These are phyloP conservation scores for Vespertilio murinus DNA, from an alignment of 2,797 vertebrate species.

Conservation along the genomic window DNA sequence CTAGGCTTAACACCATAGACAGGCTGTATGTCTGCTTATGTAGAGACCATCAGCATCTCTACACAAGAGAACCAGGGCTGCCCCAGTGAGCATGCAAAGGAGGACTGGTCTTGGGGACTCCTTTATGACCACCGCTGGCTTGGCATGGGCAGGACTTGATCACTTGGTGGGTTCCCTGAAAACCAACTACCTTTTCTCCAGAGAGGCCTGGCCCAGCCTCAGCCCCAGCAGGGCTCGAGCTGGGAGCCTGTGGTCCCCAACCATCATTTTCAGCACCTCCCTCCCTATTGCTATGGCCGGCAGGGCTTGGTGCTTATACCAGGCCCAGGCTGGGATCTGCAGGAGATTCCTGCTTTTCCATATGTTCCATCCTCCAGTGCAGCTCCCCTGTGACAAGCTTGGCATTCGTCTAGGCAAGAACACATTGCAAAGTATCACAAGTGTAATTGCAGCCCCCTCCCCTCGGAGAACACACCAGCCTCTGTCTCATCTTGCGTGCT, in stretches of 20 bases:
- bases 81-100: too few relatives aligned
- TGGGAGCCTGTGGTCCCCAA: not conserved
- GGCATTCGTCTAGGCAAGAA: not conserved
- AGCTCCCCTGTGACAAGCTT: not conserved
- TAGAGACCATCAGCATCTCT: not conserved
- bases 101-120: not conserved
- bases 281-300: not conserved
- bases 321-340: not conserved
- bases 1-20: not conserved
- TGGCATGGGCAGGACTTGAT: not conserved
- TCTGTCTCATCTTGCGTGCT: rapidly evolving
- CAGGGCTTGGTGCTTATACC: not conserved
- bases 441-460: not conserved
- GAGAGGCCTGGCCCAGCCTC: not conserved
- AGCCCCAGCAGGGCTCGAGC: not conserved
- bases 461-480: not conserved
- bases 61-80: not conserved
- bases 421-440: not conserved
- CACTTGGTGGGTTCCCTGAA: not conserved
- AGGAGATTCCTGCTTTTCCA: not conserved
- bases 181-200: not conserved
- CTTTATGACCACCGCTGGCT: not conserved
- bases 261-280: not conserved
- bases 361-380: not conserved
- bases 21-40: not conserved